A percentile compares a stretch with the other conserved stretches of the same genome.
phyloP scores from a whole-genome alignment of 2,113 vertebrate species.

The Eulemur rufifrons region DNA sequence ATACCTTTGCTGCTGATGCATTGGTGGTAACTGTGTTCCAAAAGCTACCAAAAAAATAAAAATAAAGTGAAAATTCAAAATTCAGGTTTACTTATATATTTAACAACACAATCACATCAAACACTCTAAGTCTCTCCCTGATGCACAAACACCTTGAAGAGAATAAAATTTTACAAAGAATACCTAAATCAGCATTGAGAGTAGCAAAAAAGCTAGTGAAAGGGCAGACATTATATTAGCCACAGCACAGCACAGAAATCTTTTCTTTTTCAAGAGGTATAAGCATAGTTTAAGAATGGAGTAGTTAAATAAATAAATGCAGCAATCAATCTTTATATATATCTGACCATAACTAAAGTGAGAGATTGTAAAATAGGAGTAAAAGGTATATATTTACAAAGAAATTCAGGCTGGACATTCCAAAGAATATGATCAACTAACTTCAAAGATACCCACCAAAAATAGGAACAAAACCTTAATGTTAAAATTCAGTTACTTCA shows the following conservation, averaged over 20 bases:
- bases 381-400: background rate
- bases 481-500: slow-evolving; percentile 60
- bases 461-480: slow-evolving; percentile 60
- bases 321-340: background rate
- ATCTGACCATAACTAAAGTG: background rate
- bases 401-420: background rate
- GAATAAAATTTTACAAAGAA: slow-evolving; percentile 8
- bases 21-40: slow-evolving; percentile 90
- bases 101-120: slow-evolving; percentile 12
- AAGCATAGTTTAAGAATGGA: background rate
- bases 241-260: background rate
- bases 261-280: background rate
- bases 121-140: background rate
- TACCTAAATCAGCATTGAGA: background rate
- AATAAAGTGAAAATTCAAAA: slow-evolving; percentile 19
- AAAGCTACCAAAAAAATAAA: slow-evolving; percentile 87
- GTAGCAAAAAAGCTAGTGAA: background rate
- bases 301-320: background rate
- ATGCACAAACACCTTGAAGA: background rate
- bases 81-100: slow-evolving; percentile 18
- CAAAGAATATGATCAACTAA: background rate
- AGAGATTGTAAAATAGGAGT: background rate
- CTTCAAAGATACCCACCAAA: slow-evolving; percentile 52
- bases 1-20: slow-evolving; percentile 96
- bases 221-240: background rate